Conservation (phyloP, 1,140 invertebrate genomes). For the Pseudachorutes palmiensis region DNA sequence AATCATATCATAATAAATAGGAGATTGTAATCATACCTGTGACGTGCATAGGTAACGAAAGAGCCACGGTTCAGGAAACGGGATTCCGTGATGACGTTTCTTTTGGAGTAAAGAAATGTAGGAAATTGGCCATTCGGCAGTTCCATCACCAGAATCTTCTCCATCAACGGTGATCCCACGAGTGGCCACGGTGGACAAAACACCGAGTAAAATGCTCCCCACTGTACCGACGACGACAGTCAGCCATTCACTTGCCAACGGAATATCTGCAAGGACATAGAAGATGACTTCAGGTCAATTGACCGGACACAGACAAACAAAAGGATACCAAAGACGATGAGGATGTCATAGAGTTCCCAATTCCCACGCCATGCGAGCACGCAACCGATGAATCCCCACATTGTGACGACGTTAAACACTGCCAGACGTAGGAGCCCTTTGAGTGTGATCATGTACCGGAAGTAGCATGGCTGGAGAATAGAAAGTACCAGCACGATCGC, state of each 20-base stretch:
- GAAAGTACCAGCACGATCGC: slow-evolving; percentile 60
- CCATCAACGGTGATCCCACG: slow-evolving; percentile 34
- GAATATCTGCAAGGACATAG: background rate
- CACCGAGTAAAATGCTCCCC: slow-evolving; percentile 27
- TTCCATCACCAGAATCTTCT: slow-evolving; percentile 18
- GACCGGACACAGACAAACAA: background rate
- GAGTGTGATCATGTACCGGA: slow-evolving; percentile 56
- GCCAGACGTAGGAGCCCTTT: slow-evolving; percentile 57
- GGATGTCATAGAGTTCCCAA: slow-evolving; percentile 70
- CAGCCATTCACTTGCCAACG: slow-evolving; percentile 27
- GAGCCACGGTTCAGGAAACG: slow-evolving; percentile 32
- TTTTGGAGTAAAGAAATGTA: slow-evolving; percentile 27
- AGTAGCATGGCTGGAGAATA: slow-evolving; percentile 59
- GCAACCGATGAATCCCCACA: slow-evolving; percentile 67
- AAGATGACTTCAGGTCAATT: background rate
- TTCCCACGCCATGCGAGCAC: slow-evolving; percentile 79
- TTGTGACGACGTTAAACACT: slow-evolving; percentile 62
- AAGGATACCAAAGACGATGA: slow-evolving; percentile 58
- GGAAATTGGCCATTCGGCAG: slow-evolving; percentile 32
- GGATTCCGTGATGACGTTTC: slow-evolving; percentile 13
- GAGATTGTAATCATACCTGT: slow-evolving; percentile 29
- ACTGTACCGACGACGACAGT: slow-evolving; percentile 27
- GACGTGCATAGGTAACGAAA: slow-evolving; percentile 28
- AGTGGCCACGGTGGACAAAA: slow-evolving; percentile 25
- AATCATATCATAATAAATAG: background rate